Conservation (phyloP, 2,113 vertebrate genomes). For the Planiliza haematocheilus region DNA sequence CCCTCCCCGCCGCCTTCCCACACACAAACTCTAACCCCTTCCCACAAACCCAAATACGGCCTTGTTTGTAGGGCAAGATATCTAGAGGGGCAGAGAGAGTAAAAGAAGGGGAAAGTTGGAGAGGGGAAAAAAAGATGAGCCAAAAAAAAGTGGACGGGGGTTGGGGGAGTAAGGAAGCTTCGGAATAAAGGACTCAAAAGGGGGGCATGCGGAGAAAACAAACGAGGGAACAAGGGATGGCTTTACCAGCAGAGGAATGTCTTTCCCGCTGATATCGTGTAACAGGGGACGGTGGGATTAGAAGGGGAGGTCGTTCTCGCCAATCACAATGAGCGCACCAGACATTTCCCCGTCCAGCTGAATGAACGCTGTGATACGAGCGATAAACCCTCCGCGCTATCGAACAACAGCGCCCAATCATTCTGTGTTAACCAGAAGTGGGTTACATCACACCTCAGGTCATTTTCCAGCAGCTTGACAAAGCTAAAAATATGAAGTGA, state of each 20-base stretch:
- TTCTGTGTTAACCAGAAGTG: slow-evolving; percentile 12
- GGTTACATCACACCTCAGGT: slow-evolving; percentile 16
- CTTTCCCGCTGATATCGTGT: slow-evolving; percentile 66
- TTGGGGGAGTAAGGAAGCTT: background rate
- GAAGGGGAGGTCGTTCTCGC: slow-evolving; percentile 55
- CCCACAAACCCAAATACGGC: slow-evolving; percentile 77
- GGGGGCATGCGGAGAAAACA: slow-evolving; percentile 20
- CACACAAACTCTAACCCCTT: slow-evolving; percentile 35
- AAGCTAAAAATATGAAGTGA: background rate
- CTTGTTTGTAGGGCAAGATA: slow-evolving; percentile 60
- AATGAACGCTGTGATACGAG: slow-evolving; percentile 44
- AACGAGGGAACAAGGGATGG: slow-evolving; percentile 42
- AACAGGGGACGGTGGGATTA: slow-evolving; percentile 61
- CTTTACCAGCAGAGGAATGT: slow-evolving; percentile 67
- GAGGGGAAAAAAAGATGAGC: slow-evolving; percentile 5
- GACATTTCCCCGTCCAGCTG: slow-evolving; percentile 47
- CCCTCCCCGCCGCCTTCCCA: background rate
- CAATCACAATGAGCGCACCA: slow-evolving; percentile 52
- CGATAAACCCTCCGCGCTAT: slow-evolving; percentile 11
- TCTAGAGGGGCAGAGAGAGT: slow-evolving; percentile 34
- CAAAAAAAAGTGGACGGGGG: background rate
- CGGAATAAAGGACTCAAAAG: slow-evolving; percentile 1
- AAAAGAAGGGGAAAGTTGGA: slow-evolving; percentile 8
- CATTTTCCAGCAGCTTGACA: background rate
- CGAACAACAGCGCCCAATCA: slow-evolving; percentile 1